Percentiles rank a stretch among this genome's conserved stretches.
These are phyloP conservation scores for Bombus ignitus DNA, from an alignment of 1,140 invertebrate species.

Conservation along the genomic window DNA sequence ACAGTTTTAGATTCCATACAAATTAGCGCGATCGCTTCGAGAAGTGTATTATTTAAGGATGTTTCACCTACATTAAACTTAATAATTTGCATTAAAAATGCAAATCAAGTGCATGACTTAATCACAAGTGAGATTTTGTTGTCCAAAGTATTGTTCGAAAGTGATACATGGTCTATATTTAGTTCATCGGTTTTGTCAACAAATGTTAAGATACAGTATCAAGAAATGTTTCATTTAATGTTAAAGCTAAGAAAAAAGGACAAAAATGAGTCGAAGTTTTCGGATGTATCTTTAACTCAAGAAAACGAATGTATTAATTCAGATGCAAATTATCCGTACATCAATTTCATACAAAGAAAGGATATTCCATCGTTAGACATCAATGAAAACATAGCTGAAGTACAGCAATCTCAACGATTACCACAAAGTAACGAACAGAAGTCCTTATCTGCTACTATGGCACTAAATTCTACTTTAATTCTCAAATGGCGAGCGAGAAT, in stretches of 20 bases:
- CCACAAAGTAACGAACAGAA: constrained; percentile 54
- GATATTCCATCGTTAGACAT: constrained; percentile 68
- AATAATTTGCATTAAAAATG: constrained; percentile 86
- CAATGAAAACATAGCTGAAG: constrained; percentile 57
- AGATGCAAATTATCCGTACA: constrained; percentile 66
- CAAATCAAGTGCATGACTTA: constrained; percentile 85
- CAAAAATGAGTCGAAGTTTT: constrained; percentile 69
- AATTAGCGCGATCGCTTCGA: constrained; percentile 83
- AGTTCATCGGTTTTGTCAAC: constrained; percentile 74
- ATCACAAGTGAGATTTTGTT: constrained; percentile 85
- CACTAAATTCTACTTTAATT: constrained; percentile 75
- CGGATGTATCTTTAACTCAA: constrained; percentile 74
- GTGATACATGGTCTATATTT: constrained; percentile 82
- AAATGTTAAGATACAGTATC: constrained; percentile 80
- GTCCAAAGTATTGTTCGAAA: constrained; percentile 84
- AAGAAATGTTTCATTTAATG: constrained; percentile 83
- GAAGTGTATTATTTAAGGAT: constrained; percentile 82
- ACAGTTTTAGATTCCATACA: constrained; percentile 87
- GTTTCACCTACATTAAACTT: constrained; percentile 84
- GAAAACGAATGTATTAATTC: constrained; percentile 43
- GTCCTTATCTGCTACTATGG: constrained; percentile 59
- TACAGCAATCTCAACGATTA: constrained; percentile 45
- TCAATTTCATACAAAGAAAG: constrained; percentile 75
- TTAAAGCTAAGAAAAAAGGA: constrained; percentile 79
- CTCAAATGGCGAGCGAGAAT: constrained; percentile 77